Conservation (phyloP, 2,888 invertebrate genomes). For the Nephrotoma appendiculata region DNA sequence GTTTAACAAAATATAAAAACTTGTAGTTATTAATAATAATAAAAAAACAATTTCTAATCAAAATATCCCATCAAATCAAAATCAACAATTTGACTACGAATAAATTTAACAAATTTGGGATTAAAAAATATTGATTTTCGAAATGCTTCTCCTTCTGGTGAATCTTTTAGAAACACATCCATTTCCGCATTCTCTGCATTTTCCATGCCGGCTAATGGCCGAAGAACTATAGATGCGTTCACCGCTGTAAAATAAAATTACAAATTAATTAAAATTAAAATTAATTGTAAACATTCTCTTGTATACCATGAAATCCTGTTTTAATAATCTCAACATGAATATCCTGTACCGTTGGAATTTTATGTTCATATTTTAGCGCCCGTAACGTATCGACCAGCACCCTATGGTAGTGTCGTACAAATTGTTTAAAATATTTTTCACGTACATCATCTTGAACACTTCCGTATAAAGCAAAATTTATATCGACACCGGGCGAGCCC, state of each 20-base stretch:
- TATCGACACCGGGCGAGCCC: constrained; percentile 29
- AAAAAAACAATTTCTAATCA: constrained; percentile 16
- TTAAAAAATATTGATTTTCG: constrained; percentile 27
- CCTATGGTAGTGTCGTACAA: constrained; percentile 25
- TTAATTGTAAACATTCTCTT: not conserved
- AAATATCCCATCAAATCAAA: constrained; percentile 29
- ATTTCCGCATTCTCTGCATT: constrained; percentile 9
- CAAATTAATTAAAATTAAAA: not conserved
- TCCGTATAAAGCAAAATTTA: constrained; percentile 28
- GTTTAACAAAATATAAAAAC: not conserved
- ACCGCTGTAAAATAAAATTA: constrained; percentile 19
- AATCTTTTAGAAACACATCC: constrained; percentile 12
- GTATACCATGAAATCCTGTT: constrained; percentile 26
- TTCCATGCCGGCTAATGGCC: constrained; percentile 28
- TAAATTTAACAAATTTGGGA: constrained; percentile 25
- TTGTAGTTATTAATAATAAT: not conserved
- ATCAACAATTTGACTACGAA: constrained; percentile 27
- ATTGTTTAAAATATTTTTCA: constrained; percentile 25
- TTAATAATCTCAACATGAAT: constrained; percentile 26
- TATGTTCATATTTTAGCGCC: constrained; percentile 22
- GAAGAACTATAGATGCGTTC: constrained; percentile 28
- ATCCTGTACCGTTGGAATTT: constrained; percentile 27
- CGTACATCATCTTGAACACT: constrained; percentile 29
- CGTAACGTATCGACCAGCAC: constrained; percentile 23
- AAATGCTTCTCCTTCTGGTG: constrained; percentile 23